Conservation (phyloP, 2,113 vertebrate genomes). For the Eptesicus fuscus region DNA sequence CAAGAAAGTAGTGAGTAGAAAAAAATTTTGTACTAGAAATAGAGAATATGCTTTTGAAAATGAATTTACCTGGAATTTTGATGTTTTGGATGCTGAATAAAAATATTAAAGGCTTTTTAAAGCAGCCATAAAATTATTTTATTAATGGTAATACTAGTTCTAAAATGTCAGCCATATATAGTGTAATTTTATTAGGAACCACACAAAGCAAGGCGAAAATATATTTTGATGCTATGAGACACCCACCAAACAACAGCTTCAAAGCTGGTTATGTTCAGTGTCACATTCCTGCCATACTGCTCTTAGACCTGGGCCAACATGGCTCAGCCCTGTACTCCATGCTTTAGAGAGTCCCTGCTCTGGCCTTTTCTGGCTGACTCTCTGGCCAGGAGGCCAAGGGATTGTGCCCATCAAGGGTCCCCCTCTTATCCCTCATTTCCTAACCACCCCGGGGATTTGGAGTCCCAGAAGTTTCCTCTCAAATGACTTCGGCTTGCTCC, state of each 20-base stretch:
- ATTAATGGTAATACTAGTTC: not conserved
- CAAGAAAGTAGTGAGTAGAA: not conserved
- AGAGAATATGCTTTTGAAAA: not conserved
- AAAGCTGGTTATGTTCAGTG: not conserved
- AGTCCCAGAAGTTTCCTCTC: not conserved
- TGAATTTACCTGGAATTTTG: not conserved
- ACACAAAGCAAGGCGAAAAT: not conserved
- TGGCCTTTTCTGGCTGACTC: not conserved
- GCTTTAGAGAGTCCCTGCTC: not conserved
- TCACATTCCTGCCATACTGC: not conserved
- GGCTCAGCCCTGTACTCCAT: not conserved
- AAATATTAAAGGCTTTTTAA: not conserved
- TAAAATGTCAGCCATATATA: not conserved
- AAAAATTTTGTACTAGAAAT: not conserved
- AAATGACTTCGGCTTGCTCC: not conserved
- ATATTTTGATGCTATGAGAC: not conserved
- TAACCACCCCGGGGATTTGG: too few relatives aligned
- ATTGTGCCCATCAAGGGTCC: not conserved
- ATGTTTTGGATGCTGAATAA: not conserved
- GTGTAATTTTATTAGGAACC: not conserved
- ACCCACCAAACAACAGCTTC: not conserved
- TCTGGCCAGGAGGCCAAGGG: not conserved
- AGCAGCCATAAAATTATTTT: not conserved
- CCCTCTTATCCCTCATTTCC: not conserved
- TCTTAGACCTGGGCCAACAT: not conserved